phyloP scores from a whole-genome alignment of 2,797 vertebrate genomes.

The Lacerta viridis region DNA sequence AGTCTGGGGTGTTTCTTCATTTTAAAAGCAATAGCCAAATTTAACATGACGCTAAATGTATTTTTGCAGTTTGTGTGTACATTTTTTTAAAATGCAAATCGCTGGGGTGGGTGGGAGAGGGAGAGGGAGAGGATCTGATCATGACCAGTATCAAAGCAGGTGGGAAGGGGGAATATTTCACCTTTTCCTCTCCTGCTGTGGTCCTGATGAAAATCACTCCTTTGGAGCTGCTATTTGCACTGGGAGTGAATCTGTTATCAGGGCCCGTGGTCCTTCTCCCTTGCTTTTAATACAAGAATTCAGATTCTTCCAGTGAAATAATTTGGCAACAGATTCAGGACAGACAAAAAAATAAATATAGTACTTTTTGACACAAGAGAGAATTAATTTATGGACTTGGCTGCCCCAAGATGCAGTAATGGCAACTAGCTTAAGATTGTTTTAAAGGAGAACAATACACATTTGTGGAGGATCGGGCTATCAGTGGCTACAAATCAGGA shows the following conservation, averaged over 20 bases:
- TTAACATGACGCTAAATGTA: too few relatives aligned
- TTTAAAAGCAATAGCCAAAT: too few relatives aligned
- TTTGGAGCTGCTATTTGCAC: background rate
- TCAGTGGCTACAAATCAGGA: background rate
- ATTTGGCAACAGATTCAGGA: background rate
- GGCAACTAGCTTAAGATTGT: background rate
- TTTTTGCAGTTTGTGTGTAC: background rate
- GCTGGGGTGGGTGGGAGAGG: background rate
- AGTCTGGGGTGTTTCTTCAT: background rate
- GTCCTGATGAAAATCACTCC: background rate
- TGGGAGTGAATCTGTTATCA: background rate
- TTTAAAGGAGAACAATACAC: background rate
- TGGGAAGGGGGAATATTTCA: background rate
- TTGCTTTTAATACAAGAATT: background rate
- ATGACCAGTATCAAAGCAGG: background rate
- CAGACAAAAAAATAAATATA: background rate
- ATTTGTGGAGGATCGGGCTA: background rate
- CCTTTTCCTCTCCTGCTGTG: background rate
- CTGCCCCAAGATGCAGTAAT: too few relatives aligned
- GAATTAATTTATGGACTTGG: too few relatives aligned
- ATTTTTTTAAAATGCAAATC: background rate
- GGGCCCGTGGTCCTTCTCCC: background rate
- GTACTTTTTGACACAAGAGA: background rate
- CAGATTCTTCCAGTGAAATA: background rate
- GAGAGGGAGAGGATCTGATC: background rate